Base-by-base conservation (phyloP, 2,888 invertebrate species). In the Mesochorus sp. region DNA sequence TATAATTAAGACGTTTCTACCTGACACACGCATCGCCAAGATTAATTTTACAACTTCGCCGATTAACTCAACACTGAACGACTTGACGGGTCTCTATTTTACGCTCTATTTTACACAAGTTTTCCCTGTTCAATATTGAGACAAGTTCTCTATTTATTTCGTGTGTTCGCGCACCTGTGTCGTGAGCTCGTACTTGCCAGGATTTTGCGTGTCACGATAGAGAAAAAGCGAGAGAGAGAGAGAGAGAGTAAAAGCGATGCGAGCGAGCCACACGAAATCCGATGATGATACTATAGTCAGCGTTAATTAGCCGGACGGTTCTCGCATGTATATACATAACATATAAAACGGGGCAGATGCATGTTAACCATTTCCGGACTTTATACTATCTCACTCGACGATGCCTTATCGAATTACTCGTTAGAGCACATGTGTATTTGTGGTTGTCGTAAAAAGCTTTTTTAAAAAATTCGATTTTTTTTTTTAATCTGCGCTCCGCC, bases 31-130 rank as follows among this genome's bases (percentile, higher is more conserved):
- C 49, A 21, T 44, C 39, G 59, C 14, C 37, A 51, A 64, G 70
- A 74, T 77, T 66, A 76, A 74, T 71, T 76, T 77, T 66, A 80
- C 74, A 61, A 44, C 66, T 21, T 17, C 37, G 26, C 55, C 77
- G 73, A 77, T 77, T 77, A 77, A 77, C 67, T 77, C 57, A 55
- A 31, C 62, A 44, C 42, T 68, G 21, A 68, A 73, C 73, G 55
- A 59, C 70, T 47, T 64, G 47, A 42, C 47, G 53, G 51, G 62
- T 67, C 70, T 77, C 74, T 74, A 78, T 80, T 81, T 80, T 73
- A 76, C 76, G 80, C 73, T 80, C 78, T 73, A 74, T 78, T 80
- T 78, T 78, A 62, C 57, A 59, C 59, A 70, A 59, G 26, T 49
- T 68, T 31, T 34, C 37, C 28, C 14, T 31, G 53, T 31, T 34